These are phyloP conservation scores for Cygnus olor DNA, from an alignment of 2,797 vertebrate species.

Conservation along the genomic window DNA sequence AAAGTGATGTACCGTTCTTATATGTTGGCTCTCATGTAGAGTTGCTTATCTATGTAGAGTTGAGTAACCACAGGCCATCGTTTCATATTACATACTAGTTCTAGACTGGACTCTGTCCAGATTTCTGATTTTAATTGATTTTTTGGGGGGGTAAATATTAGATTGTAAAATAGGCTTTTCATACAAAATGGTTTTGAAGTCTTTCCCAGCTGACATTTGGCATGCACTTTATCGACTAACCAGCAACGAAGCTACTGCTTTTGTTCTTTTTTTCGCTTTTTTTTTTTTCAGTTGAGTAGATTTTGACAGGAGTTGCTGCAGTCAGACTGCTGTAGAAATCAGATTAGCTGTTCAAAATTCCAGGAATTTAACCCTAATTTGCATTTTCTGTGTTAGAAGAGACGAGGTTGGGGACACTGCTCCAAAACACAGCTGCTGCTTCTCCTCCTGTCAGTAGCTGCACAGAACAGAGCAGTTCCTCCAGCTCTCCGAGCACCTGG, in stretches of 20 bases:
- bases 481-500: conserved; percentile 35
- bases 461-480: conserved; percentile 10
- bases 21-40: neutral
- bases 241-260: neutral
- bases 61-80: neutral
- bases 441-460: neutral
- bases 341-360: conserved; percentile 55
- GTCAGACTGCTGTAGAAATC: conserved; percentile 21
- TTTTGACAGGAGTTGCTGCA: conserved; percentile 14
- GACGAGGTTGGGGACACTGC: neutral
- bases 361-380: conserved; percentile 45
- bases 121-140: neutral
- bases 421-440: conserved; percentile 64
- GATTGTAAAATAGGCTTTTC: conserved; percentile 2
- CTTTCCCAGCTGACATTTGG: neutral
- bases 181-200: neutral
- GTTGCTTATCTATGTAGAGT: neutral
- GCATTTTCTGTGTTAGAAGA: conserved; percentile 48
- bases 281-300: neutral
- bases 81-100: neutral
- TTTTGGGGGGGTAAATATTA: neutral
- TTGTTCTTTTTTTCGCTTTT: neutral
- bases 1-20: accelerated
- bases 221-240: neutral
- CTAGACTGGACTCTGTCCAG: neutral